Evolutionary conservation across 2,113 vertebrate genomes (phyloP), one percentile per base, ranked within the genome.

Genomic region (Cephalopholis sonnerati): DNA sequence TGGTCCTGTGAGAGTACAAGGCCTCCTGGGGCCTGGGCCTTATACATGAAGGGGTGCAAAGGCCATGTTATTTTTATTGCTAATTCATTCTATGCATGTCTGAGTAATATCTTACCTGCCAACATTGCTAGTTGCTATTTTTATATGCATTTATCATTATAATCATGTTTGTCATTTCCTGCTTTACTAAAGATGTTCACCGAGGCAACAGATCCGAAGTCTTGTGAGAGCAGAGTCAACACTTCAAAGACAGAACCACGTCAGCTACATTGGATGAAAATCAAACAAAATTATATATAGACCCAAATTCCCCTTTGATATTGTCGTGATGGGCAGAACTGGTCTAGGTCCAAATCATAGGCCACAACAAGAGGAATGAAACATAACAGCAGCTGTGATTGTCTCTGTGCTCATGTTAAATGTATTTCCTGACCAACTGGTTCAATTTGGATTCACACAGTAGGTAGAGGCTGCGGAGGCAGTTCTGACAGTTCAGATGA

Each of bases 321-420:
- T 15, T 9, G 18, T 36, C 10, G 24, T 10, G 44, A 51, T 3
- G 0, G 57, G 66, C 7, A 41, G 29, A 62, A 18, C 18, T 63
- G 53, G 71, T 77, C 73, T 36, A 36, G 59, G 46, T 36, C 82
- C 79, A 88, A 70, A 65, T 59, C 17, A 18, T 25, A 70, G 53
- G 18, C 24, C 55, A 36, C 25, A 44, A 25, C 9, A 36, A 62
- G 63, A 62, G 44, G 18, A 62, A 70, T n/a, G 41, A 81, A 61
- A 57, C 22, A 50, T 11, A 66, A 50, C 5, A 66, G 69, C 65
- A 29, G 29, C n/a, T 55, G 3, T 5, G 20, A 48, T 8, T 68
- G 44, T 3, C 5, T 41, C 32, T 13, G 0, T 18, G 54, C 22
- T 13, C 3, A 39, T 72, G 10, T 29, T 11, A 58, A 39, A 72